Evolutionary conservation across 92 coral and sea anemone species (phyloP).

Genomic region (Zoanthus sansibaricus): DNA sequence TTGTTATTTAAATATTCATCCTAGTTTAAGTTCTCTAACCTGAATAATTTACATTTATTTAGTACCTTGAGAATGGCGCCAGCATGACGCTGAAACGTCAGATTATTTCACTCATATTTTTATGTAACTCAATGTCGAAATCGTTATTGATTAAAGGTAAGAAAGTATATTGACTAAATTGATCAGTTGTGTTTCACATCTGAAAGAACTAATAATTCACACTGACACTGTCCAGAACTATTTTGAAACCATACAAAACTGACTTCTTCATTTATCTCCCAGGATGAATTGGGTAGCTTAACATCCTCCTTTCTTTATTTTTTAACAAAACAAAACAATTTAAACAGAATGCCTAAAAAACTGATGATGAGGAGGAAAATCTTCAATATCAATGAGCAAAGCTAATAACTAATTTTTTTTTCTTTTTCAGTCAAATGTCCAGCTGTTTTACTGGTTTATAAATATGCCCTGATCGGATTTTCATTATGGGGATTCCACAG

Average conservation of each 20-base stretch:
- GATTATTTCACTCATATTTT: no score
- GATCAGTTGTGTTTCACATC: no score
- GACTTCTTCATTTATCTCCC: neutral
- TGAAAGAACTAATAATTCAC: no score
- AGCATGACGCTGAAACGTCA: no score
- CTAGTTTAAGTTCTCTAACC: no score
- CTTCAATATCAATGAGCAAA: conserved; percentile 13
- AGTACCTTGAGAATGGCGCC: no score
- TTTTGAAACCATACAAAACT: neutral
- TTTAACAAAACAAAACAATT: conserved; percentile 1
- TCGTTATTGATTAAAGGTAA: no score
- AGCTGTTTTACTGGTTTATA: conserved; percentile 3
- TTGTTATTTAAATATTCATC: no score
- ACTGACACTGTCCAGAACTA: neutral
- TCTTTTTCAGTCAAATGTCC: conserved; percentile 6
- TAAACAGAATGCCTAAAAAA: neutral
- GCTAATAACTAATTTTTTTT: neutral
- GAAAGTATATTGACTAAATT: no score
- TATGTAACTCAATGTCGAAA: no score
- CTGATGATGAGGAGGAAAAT: neutral
- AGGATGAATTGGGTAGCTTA: neutral
- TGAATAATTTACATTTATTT: no score
- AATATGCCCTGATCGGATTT: conserved; percentile 1
- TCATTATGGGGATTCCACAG: neutral
- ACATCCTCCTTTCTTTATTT: neutral